Percentiles rank a stretch among this genome's conserved stretches.
Conservation (phyloP, 2,888 invertebrate genomes). For the Tortrix viridana region DNA sequence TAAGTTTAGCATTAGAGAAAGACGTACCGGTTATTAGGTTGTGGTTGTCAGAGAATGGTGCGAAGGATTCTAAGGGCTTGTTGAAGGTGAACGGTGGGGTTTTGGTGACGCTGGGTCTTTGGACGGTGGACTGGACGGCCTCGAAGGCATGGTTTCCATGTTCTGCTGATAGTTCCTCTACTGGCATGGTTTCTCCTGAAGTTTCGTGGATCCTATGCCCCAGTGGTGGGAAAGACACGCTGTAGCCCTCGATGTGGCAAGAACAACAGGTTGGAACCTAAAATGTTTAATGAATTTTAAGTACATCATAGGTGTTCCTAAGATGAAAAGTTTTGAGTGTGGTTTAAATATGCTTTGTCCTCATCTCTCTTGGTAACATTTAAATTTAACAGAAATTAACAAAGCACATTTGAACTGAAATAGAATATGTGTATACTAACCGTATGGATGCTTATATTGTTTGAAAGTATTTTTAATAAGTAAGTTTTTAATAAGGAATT, state of each 20-base stretch:
- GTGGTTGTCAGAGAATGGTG: slow-evolving; percentile 62
- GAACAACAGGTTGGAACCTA: slow-evolving; percentile 92
- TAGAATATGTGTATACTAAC: too few species aligned
- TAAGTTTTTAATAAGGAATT: too few species aligned
- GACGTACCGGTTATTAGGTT: slow-evolving; percentile 69
- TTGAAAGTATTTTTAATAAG: too few species aligned
- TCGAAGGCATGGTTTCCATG: slow-evolving; percentile 77
- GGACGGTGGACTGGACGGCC: slow-evolving; percentile 69
- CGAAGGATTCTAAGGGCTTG: slow-evolving; percentile 66
- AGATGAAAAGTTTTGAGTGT: too few species aligned
- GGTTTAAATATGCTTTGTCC: too few species aligned
- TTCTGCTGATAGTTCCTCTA: slow-evolving; percentile 80
- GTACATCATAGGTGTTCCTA: background rate
- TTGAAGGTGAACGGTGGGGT: slow-evolving; percentile 62
- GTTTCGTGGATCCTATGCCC: slow-evolving; percentile 80
- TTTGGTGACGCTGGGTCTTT: slow-evolving; percentile 66
- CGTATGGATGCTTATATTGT: too few species aligned
- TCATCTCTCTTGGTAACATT: too few species aligned
- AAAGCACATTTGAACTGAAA: too few species aligned
- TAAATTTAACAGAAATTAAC: too few species aligned
- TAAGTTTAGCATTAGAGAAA: slow-evolving; percentile 59
- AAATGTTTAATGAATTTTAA: slow-evolving; percentile 41
- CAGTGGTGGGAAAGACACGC: slow-evolving; percentile 87
- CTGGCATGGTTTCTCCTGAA: slow-evolving; percentile 82
- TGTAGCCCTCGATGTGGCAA: slow-evolving; percentile 91